Percentiles rank a stretch among this genome's conserved stretches.
Conservation (phyloP, 2,797 vertebrate species). For the Falco peregrinus region DNA sequence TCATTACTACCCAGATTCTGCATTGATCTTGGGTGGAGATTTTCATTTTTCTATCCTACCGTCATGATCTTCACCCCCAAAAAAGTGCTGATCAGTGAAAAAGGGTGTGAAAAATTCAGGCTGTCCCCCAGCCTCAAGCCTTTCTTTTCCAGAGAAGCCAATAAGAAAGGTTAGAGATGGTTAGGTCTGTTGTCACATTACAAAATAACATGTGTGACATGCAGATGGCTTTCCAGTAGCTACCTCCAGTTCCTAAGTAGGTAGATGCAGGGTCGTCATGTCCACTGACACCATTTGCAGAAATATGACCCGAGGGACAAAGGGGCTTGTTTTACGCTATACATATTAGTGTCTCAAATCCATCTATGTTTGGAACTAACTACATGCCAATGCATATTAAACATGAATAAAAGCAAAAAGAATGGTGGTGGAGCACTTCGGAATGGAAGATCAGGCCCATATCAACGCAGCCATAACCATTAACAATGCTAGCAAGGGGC, state of each 20-base stretch:
- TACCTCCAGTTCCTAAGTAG: background rate
- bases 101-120: background rate
- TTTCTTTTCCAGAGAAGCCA: background rate
- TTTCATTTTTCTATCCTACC: background rate
- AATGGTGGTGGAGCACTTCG: background rate
- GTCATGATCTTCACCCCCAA: background rate
- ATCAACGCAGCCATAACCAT: background rate
- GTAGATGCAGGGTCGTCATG: background rate
- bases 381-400: background rate
- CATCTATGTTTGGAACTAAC: background rate
- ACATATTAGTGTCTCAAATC: background rate
- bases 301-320: background rate
- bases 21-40: background rate
- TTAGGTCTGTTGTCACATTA: background rate
- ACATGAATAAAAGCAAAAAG: background rate
- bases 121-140: background rate
- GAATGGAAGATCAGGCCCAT: background rate
- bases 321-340: background rate
- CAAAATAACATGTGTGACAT: background rate
- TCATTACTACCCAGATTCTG: background rate
- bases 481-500: background rate
- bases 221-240: background rate
- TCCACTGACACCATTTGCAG: background rate
- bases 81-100: background rate
- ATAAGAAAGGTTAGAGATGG: background rate